Evolutionary conservation across 2,113 vertebrate species (phyloP).

Genomic region (Plestiodon gilberti): DNA sequence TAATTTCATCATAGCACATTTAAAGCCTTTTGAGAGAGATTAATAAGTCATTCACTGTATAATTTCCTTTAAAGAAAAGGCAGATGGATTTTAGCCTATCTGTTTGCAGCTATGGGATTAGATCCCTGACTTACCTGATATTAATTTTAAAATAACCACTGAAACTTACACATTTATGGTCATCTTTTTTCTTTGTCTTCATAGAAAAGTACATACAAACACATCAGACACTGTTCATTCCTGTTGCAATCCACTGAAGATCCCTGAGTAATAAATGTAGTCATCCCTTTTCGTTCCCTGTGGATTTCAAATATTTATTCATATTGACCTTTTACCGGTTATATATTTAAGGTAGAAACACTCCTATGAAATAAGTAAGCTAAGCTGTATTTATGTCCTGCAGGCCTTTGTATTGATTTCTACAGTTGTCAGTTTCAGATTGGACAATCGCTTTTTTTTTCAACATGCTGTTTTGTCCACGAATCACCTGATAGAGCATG

Average conservation of each 20-base stretch:
- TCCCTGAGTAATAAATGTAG: not conserved
- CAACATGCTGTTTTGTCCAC: conserved; percentile 30
- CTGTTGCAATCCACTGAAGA: not conserved
- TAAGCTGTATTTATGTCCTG: not conserved
- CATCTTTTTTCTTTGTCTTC: not conserved
- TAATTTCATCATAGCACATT: not conserved
- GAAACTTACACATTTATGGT: not conserved
- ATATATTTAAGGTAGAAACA: not conserved
- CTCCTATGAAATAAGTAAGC: conserved; percentile 13
- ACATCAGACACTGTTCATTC: not conserved
- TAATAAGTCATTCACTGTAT: not conserved
- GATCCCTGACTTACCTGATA: not conserved
- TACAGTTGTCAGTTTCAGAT: conserved; percentile 22
- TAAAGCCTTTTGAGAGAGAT: not conserved
- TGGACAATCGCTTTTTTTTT: conserved; percentile 33
- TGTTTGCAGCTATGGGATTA: not conserved
- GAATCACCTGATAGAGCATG: conserved; percentile 6
- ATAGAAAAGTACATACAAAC: not conserved
- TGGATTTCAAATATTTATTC: conserved; percentile 31
- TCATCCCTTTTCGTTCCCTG: conserved; percentile 10
- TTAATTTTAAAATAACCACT: not conserved
- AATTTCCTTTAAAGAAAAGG: not conserved
- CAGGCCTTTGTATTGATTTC: conserved; percentile 39
- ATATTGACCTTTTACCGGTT: conserved; percentile 1
- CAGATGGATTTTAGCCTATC: not conserved